phyloP scores from a whole-genome alignment of 2,888 invertebrate genomes.

The Podabrus alpinus region DNA sequence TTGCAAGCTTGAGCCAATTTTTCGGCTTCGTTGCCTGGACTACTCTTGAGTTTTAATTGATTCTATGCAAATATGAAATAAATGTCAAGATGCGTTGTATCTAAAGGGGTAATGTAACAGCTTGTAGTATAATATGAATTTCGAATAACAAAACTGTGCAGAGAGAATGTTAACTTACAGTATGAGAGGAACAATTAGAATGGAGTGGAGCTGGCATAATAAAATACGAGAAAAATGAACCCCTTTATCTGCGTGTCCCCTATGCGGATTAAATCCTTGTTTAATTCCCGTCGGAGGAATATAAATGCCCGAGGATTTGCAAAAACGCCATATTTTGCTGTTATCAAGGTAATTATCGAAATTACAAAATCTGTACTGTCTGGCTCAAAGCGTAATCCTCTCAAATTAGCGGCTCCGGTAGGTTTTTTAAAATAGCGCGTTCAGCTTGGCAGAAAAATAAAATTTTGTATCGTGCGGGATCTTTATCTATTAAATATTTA shows the following conservation, averaged over 20 bases:
- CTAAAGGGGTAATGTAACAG: background rate
- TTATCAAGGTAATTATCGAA: conserved; percentile 56
- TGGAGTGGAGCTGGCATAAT: conserved; percentile 30
- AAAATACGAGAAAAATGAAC: conserved; percentile 40
- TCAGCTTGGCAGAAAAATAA: background rate
- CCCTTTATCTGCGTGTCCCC: conserved; percentile 34
- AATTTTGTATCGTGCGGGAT: too few species aligned
- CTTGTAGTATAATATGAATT: background rate
- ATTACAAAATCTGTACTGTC: conserved; percentile 41
- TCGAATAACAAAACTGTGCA: background rate
- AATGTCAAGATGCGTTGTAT: background rate
- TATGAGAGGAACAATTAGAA: conserved; percentile 15
- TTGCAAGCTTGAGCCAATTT: too few species aligned
- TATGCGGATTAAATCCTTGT: conserved; percentile 35
- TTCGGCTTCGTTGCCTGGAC: too few species aligned
- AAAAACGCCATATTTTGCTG: conserved; percentile 55
- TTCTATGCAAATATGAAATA: background rate
- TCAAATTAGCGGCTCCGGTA: conserved; percentile 19
- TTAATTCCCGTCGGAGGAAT: conserved; percentile 50
- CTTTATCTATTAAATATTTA: too few species aligned
- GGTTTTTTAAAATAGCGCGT: conserved; percentile 4
- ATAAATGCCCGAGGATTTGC: conserved; percentile 53
- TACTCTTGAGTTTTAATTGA: background rate
- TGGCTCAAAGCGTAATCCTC: conserved; percentile 27
- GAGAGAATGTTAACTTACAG: conserved; percentile 31